These are phyloP conservation scores for Alosa alosa DNA, from an alignment of 2,113 vertebrate species.

Conservation along the genomic window DNA sequence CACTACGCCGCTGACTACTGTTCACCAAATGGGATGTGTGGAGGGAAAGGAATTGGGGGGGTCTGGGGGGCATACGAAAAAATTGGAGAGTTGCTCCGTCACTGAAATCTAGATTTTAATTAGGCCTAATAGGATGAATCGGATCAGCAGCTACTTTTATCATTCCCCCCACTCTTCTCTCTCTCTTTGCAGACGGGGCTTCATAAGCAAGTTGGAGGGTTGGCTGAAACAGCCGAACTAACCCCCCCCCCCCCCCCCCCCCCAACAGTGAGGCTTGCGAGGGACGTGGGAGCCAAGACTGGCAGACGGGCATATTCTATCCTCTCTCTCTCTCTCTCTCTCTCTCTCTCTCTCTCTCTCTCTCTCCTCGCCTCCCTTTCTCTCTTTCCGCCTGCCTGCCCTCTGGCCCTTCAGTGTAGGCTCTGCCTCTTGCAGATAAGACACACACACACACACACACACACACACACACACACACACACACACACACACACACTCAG, in stretches of 20 bases:
- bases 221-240: not conserved
- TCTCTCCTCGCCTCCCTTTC: constrained; percentile 38
- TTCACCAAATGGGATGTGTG: constrained; percentile 28
- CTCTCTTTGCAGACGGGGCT: not conserved
- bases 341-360: too few relatives aligned
- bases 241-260: not conserved
- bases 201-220: not conserved
- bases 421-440: constrained; percentile 71
- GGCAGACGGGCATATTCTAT: constrained; percentile 7
- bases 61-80: not conserved
- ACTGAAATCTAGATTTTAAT: constrained; percentile 50
- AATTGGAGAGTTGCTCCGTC: not conserved
- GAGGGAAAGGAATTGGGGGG: constrained; percentile 8
- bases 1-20: constrained; percentile 27
- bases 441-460: constrained; percentile 42
- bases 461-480: constrained; percentile 35
- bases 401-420: constrained; percentile 53
- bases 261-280: not conserved
- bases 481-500: too few relatives aligned
- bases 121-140: constrained; percentile 47
- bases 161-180: not conserved
- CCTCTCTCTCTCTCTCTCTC: too few relatives aligned
- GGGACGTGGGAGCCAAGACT: not conserved
- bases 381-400: constrained; percentile 47
- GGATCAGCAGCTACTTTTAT: constrained; percentile 19